Evolutionary conservation across 1,140 invertebrate genomes (phyloP).

Genomic region (Limonius californicus): DNA sequence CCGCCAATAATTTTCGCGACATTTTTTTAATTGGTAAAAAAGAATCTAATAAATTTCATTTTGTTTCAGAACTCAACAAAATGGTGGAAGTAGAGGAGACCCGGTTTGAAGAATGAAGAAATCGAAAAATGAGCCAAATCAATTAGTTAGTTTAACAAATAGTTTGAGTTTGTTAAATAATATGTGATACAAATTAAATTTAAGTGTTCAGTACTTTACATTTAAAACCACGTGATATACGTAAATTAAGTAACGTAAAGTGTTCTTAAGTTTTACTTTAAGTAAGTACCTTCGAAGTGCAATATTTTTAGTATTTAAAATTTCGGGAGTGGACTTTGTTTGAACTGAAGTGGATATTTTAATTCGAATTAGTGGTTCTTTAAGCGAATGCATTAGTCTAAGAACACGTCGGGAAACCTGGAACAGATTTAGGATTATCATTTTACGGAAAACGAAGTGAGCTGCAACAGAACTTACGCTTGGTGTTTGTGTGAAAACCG

Average conservation of each 20-base stretch:
- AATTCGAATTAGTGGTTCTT: no score
- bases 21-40: not conserved
- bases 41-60: not conserved
- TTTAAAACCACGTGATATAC: constrained; percentile 3
- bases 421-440: no score
- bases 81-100: not conserved
- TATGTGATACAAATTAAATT: constrained; percentile 6
- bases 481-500: not conserved
- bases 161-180: not conserved
- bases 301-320: constrained; percentile 1
- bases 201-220: not conserved
- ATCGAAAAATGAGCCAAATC: not conserved
- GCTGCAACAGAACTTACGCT: no score
- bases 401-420: not conserved
- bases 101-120: not conserved
- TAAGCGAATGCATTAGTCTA: no score
- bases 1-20: no score
- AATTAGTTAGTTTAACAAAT: not conserved
- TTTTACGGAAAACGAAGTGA: no score
- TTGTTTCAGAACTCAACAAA: constrained; percentile 7
- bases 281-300: not conserved
- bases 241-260: constrained; percentile 11
- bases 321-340: constrained; percentile 1
- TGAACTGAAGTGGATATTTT: not conserved
- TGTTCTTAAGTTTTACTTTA: constrained; percentile 2